Evolutionary conservation across 2,797 vertebrate species (phyloP).

Genomic region (Chloroceryle inda): DNA sequence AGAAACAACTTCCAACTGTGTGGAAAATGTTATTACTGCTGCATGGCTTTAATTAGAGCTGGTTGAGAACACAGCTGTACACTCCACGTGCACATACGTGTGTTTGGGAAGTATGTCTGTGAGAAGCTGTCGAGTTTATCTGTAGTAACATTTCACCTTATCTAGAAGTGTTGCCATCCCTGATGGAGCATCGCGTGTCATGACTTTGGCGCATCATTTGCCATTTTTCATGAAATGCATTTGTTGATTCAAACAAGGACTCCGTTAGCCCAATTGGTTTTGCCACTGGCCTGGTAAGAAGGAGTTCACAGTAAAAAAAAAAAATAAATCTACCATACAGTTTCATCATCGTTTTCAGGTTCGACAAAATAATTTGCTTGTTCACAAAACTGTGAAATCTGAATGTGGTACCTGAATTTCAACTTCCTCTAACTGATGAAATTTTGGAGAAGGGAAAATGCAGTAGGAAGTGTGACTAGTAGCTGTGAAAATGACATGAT

Average conservation of each 20-base stretch:
- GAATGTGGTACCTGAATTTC: conserved; percentile 56
- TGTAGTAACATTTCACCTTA: background rate
- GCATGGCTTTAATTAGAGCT: background rate
- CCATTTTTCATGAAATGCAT: background rate
- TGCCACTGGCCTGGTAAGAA: background rate
- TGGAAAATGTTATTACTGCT: background rate
- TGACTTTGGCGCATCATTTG: background rate
- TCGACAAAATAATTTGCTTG: conserved; percentile 61
- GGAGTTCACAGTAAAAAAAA: background rate
- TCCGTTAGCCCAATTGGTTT: background rate
- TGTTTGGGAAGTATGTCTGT: background rate
- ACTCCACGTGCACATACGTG: background rate
- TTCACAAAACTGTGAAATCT: conserved; percentile 66
- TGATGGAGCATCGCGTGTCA: background rate
- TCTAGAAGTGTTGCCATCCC: background rate
- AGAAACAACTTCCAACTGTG: background rate
- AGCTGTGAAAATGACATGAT: conserved; percentile 45
- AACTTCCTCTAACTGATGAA: conserved; percentile 42
- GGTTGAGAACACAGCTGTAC: background rate
- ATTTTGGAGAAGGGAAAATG: conserved; percentile 33
- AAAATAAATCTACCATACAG: background rate
- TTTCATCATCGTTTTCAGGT: conserved; percentile 48
- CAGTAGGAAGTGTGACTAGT: conserved; percentile 12
- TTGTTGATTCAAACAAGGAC: background rate
- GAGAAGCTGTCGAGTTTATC: background rate